Base-by-base conservation (phyloP, 2,797 vertebrate species). In the Myripristis murdjan region DNA sequence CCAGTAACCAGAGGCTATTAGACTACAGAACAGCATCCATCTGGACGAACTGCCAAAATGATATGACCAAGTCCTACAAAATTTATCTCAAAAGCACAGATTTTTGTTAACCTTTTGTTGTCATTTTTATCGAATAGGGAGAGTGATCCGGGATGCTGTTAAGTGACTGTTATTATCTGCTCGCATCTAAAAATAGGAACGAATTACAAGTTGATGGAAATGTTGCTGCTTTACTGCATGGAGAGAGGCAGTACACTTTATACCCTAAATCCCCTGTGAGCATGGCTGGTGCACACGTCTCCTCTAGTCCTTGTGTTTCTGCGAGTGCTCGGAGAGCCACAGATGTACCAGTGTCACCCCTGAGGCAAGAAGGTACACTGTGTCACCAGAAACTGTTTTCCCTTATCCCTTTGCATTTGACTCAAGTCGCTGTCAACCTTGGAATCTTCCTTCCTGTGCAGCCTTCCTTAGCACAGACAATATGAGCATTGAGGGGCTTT, bases 211-310 rank as follows among this genome's bases (percentile, higher is more conserved):
- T 11, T 26, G 64, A 63, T 15, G 57, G 33, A 23, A 15, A 26
- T 44, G 66, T 65, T 49, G 22, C 53, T 51, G 41, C 60, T 66
- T 1, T 7, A 56, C 49, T 65, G 55, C 48, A 46, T 12, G 44
- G 44, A 64, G 61, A 53, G 33, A 63, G 64, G 46, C 26, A 24
- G 64, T 18, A 16, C 31, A 47, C 26, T 53, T 51, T 48, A 5
- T 65, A 22, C 53, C 8, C 24, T 48, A 33, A 64, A 62, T 77
- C 16, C 26, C 39, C 15, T 18, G 20, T 0, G 5, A 41, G 46
- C 7, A 48, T 26, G 70, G 75, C 51, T 14, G 68, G 54, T 43
- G 72, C 61, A 44, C 69, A 70, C 61, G 77, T 74, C 74, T 71
- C 51, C 49, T 65, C 53, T n/a, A 2, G 15, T 61, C 10, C 73